Conservation (phyloP, 2,797 vertebrate genomes). For the Halcyon chelicuti region DNA sequence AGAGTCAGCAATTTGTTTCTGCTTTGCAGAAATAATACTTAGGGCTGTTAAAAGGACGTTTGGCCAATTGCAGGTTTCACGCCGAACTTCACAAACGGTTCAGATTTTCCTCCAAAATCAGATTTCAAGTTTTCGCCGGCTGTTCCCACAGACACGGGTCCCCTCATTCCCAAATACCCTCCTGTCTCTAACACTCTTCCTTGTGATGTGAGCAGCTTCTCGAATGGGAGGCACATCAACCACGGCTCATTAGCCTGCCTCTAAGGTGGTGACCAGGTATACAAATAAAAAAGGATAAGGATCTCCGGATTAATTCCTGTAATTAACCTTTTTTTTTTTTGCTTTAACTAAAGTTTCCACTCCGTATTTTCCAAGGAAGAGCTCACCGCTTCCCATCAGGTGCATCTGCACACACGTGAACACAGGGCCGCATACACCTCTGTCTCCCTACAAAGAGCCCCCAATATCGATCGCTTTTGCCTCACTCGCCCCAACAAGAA, state of each 20-base stretch:
- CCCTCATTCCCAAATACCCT: background rate
- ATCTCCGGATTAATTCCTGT: background rate
- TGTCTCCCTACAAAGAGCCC: background rate
- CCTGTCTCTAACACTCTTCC: background rate
- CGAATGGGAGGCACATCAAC: fast-evolving
- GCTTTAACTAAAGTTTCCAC: background rate
- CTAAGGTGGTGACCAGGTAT: background rate
- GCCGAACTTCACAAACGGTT: background rate
- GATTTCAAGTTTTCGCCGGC: background rate
- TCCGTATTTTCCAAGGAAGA: background rate
- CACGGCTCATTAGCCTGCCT: background rate
- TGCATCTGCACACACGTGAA: background rate
- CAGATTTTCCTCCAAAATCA: background rate
- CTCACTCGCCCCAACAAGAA: slow-evolving; percentile 18
- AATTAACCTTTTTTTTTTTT: background rate
- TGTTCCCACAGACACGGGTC: background rate
- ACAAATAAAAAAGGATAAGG: background rate
- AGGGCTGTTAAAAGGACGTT: background rate
- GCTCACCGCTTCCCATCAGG: fast-evolving
- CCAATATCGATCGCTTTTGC: background rate
- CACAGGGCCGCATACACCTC: background rate
- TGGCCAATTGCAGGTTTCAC: background rate
- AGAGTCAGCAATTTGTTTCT: background rate
- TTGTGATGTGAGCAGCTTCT: background rate
- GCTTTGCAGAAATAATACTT: background rate